These are phyloP conservation scores for Leucopsar rothschildi DNA, from an alignment of 2,113 vertebrate genomes.

Conservation along the genomic window DNA sequence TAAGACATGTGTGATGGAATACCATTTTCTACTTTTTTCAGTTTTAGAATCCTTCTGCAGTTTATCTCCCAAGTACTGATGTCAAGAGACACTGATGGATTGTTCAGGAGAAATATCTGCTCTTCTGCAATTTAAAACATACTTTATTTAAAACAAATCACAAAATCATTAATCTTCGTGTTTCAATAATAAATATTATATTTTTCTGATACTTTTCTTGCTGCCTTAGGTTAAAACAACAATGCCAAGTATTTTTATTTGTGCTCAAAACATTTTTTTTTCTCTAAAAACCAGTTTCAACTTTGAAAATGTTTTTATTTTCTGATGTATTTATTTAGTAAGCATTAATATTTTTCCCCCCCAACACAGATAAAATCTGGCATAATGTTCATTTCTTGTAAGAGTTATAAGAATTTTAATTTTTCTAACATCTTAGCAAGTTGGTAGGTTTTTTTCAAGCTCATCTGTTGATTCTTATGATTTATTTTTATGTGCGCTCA, in stretches of 20 bases:
- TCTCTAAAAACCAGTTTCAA: neutral
- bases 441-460: neutral
- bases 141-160: neutral
- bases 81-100: neutral
- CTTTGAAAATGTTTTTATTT: neutral
- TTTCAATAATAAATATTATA: neutral
- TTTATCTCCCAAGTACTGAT: neutral
- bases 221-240: neutral
- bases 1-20: neutral
- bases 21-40: neutral
- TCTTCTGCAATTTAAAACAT: neutral
- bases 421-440: neutral
- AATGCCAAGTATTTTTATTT: neutral
- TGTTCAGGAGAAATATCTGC: neutral
- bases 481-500: neutral
- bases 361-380: neutral
- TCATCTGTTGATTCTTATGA: neutral
- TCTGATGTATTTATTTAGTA: neutral
- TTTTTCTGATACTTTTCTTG: neutral
- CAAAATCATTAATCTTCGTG: neutral
- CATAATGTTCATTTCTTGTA: neutral
- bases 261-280: neutral
- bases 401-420: neutral
- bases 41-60: slow-evolving; percentile 24
- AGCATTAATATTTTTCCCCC: neutral